Conservation (phyloP, 2,113 vertebrate species). For the Gnathonemus echidnorhynchus region DNA sequence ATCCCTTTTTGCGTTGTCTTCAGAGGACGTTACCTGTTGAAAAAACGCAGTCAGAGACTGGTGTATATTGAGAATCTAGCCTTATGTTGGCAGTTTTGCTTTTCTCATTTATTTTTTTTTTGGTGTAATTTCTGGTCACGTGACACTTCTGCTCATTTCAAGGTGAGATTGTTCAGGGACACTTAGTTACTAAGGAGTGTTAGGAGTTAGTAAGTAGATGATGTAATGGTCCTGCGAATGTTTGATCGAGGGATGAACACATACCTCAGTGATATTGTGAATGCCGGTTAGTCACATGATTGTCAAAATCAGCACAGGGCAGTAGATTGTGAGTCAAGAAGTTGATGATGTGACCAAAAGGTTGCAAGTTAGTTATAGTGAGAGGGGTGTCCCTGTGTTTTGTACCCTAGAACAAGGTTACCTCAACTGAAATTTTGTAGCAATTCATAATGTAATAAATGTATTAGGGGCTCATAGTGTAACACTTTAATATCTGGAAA, state of each 20-base stretch:
- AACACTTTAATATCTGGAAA: not conserved
- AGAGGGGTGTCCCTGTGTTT: not conserved
- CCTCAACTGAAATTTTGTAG: not conserved
- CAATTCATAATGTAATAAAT: not conserved
- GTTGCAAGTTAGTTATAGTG: not conserved
- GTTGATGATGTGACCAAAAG: not conserved
- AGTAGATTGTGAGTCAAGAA: not conserved
- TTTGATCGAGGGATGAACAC: not conserved
- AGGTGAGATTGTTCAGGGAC: not conserved
- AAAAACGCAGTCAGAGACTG: not conserved
- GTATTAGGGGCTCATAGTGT: not conserved
- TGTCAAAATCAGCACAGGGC: not conserved
- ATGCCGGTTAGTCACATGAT: not conserved
- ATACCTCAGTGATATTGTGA: slow-evolving; percentile 15
- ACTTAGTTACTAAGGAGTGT: not conserved
- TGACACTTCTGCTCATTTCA: slow-evolving; percentile 2
- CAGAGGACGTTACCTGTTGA: not conserved
- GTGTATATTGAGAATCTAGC: not conserved
- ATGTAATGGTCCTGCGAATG: not conserved
- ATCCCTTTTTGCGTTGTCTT: not conserved
- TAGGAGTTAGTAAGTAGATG: not conserved
- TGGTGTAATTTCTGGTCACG: not conserved
- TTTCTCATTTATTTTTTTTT: not conserved
- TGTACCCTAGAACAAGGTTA: not conserved
- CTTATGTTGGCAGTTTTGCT: not conserved